A percentile compares a stretch with the other conserved stretches of the same genome.
Conservation (phyloP, 35 echinoderm and acorn worm species). For the Hemicentrotus pulcherrimus region DNA sequence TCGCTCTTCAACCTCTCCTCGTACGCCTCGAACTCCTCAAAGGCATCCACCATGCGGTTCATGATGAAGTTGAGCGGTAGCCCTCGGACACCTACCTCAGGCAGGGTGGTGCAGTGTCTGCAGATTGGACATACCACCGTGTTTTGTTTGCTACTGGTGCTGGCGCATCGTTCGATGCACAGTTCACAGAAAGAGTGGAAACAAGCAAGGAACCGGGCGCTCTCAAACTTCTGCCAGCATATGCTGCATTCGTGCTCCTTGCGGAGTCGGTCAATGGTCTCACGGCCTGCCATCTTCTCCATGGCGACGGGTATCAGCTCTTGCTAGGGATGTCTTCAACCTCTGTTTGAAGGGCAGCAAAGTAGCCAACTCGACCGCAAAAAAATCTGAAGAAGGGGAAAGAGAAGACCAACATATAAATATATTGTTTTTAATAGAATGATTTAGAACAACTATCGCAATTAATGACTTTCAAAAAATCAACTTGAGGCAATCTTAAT, state of each 20-base stretch:
- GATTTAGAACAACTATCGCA: no score
- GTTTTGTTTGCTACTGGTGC: neutral
- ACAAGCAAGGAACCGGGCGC: slow-evolving; percentile 35
- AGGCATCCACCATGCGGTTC: slow-evolving; percentile 46
- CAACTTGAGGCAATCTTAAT: no score
- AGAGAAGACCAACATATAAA: neutral
- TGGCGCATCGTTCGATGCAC: slow-evolving; percentile 41
- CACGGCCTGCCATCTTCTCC: slow-evolving; percentile 30
- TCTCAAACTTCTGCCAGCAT: slow-evolving; percentile 48
- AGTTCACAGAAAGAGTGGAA: slow-evolving; percentile 42
- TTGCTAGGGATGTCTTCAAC: neutral
- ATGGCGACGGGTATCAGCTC: neutral
- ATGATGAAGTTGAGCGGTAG: slow-evolving; percentile 44
- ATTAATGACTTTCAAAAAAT: no score
- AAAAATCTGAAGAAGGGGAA: neutral
- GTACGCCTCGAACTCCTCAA: slow-evolving; percentile 44
- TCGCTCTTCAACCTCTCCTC: slow-evolving; percentile 28
- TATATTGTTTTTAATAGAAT: neutral
- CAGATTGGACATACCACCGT: slow-evolving; percentile 43
- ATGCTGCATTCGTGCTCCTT: slow-evolving; percentile 47
- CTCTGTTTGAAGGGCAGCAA: neutral
- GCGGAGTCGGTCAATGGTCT: slow-evolving; percentile 30
- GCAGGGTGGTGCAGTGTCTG: slow-evolving; percentile 40
- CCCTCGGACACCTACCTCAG: slow-evolving; percentile 1
- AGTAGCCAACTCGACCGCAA: neutral